Evolutionary conservation across 1,140 invertebrate genomes (phyloP).

Genomic region (Tribolium castaneum): DNA sequence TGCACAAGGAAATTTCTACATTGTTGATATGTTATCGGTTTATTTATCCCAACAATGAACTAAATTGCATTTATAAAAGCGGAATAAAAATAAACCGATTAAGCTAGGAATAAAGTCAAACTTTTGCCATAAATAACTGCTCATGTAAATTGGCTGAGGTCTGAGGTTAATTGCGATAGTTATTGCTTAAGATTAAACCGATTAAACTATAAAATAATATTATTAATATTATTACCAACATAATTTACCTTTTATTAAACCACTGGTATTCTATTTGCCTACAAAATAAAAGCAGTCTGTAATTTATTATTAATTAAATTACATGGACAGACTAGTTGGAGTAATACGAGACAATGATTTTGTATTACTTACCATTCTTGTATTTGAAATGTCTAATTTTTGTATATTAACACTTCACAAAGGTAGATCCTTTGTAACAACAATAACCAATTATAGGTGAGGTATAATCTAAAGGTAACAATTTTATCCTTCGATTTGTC

Average conservation of each 20-base stretch:
- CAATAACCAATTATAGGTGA: no score
- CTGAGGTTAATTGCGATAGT: background rate
- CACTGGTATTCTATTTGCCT: background rate
- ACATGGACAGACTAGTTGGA: no score
- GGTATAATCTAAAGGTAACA: background rate
- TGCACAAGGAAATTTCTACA: background rate
- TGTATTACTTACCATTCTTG: no score
- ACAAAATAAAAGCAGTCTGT: no score
- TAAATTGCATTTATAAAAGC: background rate
- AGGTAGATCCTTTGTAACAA: no score
- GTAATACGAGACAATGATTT: no score
- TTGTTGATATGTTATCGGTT: background rate
- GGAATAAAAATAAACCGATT: background rate
- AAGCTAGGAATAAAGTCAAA: background rate
- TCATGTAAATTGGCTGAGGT: background rate
- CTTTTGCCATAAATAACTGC: background rate
- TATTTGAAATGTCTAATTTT: no score
- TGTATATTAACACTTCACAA: no score
- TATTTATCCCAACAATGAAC: no score
- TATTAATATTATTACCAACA: background rate
- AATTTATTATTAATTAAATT: no score
- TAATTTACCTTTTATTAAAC: background rate
- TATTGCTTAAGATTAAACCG: no score
- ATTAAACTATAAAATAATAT: background rate
- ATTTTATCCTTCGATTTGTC: conserved; percentile 6